Base-by-base conservation (phyloP, 1,140 invertebrate genomes). In the Apis mellifera region DNA sequence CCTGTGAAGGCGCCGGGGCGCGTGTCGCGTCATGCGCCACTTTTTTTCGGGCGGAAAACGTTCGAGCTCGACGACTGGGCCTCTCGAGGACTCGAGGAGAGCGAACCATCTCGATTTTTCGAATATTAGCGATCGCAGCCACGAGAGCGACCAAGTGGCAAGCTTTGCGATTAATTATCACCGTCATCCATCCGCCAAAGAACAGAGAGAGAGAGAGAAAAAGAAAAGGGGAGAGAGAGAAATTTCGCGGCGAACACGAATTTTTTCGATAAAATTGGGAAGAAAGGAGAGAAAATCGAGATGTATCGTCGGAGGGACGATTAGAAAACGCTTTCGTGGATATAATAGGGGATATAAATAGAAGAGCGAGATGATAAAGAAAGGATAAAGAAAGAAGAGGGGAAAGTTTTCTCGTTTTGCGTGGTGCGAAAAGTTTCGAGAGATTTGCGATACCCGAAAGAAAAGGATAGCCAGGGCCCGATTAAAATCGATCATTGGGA, bases 401-500 rank as follows among this genome's bases (percentile, higher is more conserved):
- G 42, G 52, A 81, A 82, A 82, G 72, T 82, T 76, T 82, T 76
- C 72, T 76, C 73, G 64, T 82, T 42, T 42, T 76, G 79, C 42
- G 54, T 79, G 23, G 78, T 75, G 64, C 66, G 59, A 65, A 66
- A 81, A 81, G 78, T 81, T 81, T 68, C 12, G 62, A 26, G 71
- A 72, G 52, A 32, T 55, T 57, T 32, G 52, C 26, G 26, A 26
- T 26, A 26, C 1, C 26, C 26, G 26, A 1, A 32, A 77, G 64
- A 54, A 54, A 57, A 26, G 4, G 55, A 68, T 54, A 48, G 62
- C 23, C 19, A 21, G 3, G 52, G 59, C 32, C 74, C 81, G 71
- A 74, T 86, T 78, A 70, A 84, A 85, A 82, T 62, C 74, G 82
- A 87, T 84, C 55, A 84, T 66, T 55, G 50, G 50, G 68, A 78